A percentile compares a stretch with the other conserved stretches of the same genome.
Conservation (phyloP, 1,140 invertebrate genomes). For the Apis florea region DNA sequence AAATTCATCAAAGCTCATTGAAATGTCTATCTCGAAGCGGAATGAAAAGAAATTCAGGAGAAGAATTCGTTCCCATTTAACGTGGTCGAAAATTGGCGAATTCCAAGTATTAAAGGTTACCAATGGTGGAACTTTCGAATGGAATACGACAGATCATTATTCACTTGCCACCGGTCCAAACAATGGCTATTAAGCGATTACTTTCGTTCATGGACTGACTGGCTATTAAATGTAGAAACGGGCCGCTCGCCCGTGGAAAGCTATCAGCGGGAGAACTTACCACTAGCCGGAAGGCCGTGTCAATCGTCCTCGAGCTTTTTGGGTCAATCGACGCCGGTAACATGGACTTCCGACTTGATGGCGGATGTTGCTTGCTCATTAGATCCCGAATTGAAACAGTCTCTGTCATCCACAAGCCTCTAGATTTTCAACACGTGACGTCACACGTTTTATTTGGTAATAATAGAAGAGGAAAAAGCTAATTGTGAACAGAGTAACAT, state of each 20-base stretch:
- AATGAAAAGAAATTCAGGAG: neutral
- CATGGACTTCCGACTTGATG: constrained; percentile 1
- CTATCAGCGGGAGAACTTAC: constrained; percentile 29
- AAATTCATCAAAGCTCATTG: no score
- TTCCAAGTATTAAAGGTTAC: neutral
- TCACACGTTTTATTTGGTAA: no score
- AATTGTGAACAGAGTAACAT: no score
- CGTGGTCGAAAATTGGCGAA: neutral
- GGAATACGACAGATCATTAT: constrained; percentile 34
- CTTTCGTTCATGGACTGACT: constrained; percentile 32
- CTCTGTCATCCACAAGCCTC: neutral
- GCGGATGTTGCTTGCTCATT: constrained; percentile 16
- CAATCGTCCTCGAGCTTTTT: constrained; percentile 42
- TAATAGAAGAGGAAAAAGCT: no score
- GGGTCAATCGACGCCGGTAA: constrained; percentile 32
- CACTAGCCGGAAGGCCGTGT: constrained; percentile 7
- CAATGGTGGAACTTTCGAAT: neutral
- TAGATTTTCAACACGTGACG: no score
- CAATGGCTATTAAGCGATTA: constrained; percentile 41
- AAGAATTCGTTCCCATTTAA: neutral
- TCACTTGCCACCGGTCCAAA: constrained; percentile 38
- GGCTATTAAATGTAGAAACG: constrained; percentile 52
- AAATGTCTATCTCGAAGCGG: neutral
- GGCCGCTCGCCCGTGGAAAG: constrained; percentile 49
- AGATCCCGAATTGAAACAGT: neutral